phyloP scores from a whole-genome alignment of 2,797 vertebrate genomes.

The Scolopax bukidnonensis region DNA sequence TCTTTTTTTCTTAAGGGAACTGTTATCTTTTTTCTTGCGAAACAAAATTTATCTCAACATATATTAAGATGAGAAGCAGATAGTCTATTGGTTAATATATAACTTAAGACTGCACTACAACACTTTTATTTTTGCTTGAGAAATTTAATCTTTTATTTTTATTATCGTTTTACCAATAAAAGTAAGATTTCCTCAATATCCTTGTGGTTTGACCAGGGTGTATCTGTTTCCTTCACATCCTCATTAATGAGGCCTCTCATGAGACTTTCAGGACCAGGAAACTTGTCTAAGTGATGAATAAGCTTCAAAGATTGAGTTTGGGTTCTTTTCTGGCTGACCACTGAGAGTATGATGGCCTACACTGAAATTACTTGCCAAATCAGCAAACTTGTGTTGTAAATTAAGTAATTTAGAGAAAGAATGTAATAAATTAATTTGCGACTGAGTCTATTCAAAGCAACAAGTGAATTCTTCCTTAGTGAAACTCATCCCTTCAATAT shows the following conservation, averaged over 20 bases:
- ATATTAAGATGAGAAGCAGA: not conserved
- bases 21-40: not conserved
- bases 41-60: not conserved
- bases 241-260: not conserved
- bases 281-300: not conserved
- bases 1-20: not conserved
- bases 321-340: not conserved
- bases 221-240: not conserved
- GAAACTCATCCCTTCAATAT: not conserved
- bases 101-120: not conserved
- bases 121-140: not conserved
- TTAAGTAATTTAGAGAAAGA: not conserved
- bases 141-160: not conserved
- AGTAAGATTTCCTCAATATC: not conserved
- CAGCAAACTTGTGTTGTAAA: not conserved
- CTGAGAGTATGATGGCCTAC: not conserved
- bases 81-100: not conserved
- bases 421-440: not conserved
- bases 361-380: not conserved
- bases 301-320: not conserved
- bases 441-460: not conserved
- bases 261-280: not conserved
- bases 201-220: not conserved
- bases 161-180: not conserved
- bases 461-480: not conserved